phyloP scores from a whole-genome alignment of 2,113 vertebrate genomes.

The Pungitius pungitius region DNA sequence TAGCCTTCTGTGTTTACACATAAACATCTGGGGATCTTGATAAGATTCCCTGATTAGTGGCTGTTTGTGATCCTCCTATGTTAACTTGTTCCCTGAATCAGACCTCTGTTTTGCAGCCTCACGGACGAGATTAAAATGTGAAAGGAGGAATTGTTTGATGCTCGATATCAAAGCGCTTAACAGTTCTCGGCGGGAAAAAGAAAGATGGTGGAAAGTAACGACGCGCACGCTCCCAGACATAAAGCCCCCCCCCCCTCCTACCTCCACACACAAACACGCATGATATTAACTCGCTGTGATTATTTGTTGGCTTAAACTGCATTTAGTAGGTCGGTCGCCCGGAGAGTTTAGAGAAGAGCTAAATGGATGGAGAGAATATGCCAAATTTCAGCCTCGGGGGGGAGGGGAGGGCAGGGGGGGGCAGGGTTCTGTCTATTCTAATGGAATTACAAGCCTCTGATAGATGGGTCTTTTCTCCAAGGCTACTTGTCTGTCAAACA shows the following conservation, averaged over 20 bases:
- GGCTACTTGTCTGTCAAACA: constrained; percentile 83
- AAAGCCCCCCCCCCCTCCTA: neutral
- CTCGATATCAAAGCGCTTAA: constrained; percentile 55
- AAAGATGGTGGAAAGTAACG: constrained; percentile 26
- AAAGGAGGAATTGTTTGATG: constrained; percentile 64
- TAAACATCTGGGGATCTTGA: constrained; percentile 64
- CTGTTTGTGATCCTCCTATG: constrained; percentile 54
- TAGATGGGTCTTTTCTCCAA: constrained; percentile 75
- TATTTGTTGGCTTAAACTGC: constrained; percentile 71
- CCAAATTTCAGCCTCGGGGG: constrained; percentile 53
- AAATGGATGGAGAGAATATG: constrained; percentile 72
- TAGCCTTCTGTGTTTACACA: constrained; percentile 60
- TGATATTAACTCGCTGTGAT: constrained; percentile 62
- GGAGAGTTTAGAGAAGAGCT: constrained; percentile 64
- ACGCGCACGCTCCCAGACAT: neutral
- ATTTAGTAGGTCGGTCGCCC: constrained; percentile 57
- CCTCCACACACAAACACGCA: constrained; percentile 16
- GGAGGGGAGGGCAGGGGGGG: constrained; percentile 9
- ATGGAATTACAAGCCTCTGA: constrained; percentile 80
- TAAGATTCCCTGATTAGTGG: constrained; percentile 64
- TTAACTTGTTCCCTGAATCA: constrained; percentile 47
- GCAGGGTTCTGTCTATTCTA: constrained; percentile 71
- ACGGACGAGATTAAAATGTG: constrained; percentile 66
- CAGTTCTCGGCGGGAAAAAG: constrained; percentile 15
- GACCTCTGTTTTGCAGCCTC: constrained; percentile 34